phyloP scores from a whole-genome alignment of 2,797 vertebrate genomes.

The Steatocranus sp. region DNA sequence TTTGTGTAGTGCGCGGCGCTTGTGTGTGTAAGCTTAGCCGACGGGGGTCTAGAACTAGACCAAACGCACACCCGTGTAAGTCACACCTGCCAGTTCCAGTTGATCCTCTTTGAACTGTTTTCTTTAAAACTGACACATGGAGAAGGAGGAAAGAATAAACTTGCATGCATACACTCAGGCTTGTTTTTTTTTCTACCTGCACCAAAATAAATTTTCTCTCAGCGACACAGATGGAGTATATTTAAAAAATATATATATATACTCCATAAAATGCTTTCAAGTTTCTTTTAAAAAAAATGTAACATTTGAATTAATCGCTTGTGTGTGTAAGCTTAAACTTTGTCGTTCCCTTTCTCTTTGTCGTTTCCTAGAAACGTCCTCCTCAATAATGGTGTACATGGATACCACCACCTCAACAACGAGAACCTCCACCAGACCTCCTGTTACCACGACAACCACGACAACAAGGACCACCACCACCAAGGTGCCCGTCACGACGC shows the following conservation, averaged over 20 bases:
- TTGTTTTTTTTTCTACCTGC: neutral
- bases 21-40: constrained; percentile 8
- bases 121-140: constrained; percentile 34
- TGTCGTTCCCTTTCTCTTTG: neutral
- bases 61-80: neutral
- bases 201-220: constrained; percentile 12
- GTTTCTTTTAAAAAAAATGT: rapidly evolving
- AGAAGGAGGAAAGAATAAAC: constrained; percentile 10
- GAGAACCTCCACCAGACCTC: constrained; percentile 57
- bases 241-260: too few relatives aligned
- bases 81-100: constrained; percentile 55
- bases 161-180: neutral
- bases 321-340: too few relatives aligned
- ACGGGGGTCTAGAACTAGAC: constrained; percentile 20
- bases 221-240: constrained; percentile 16
- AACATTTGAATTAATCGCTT: neutral
- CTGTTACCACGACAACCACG: constrained; percentile 37
- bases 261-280: too few relatives aligned
- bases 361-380: constrained; percentile 78
- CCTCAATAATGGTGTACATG: constrained; percentile 78
- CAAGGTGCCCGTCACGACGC: constrained; percentile 43
- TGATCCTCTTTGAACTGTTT: constrained; percentile 45
- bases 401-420: constrained; percentile 73
- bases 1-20: neutral
- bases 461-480: constrained; percentile 65